Percentiles rank a stretch among this genome's conserved stretches.
phyloP scores from a whole-genome alignment of 2,797 vertebrate species.

The Hapalemur alaotrensis region DNA sequence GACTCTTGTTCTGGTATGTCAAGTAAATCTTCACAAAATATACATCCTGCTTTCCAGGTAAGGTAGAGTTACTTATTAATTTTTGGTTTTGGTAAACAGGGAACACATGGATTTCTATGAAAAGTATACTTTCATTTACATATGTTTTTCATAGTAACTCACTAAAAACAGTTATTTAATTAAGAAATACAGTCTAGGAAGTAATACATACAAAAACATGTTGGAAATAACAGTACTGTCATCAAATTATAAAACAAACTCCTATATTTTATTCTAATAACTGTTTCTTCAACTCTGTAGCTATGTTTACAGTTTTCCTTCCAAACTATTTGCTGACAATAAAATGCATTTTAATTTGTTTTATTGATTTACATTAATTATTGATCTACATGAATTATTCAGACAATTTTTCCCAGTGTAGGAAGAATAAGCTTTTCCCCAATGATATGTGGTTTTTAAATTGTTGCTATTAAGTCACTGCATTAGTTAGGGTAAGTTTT shows the following conservation, averaged over 20 bases:
- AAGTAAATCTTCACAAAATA: slow-evolving; percentile 13
- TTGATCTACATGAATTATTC: slow-evolving; percentile 77
- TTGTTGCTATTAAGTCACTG: slow-evolving; percentile 53
- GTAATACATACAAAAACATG: background rate
- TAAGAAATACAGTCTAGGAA: slow-evolving; percentile 33
- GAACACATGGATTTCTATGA: background rate
- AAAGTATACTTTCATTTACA: background rate
- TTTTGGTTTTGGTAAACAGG: background rate
- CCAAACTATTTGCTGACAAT: slow-evolving; percentile 61
- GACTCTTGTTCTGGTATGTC: background rate
- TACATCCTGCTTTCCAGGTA: background rate
- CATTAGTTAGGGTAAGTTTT: slow-evolving; percentile 41
- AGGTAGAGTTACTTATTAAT: background rate
- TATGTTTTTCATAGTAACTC: background rate
- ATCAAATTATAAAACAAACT: background rate
- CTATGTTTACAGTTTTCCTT: slow-evolving; percentile 43
- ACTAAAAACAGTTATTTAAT: slow-evolving; percentile 35
- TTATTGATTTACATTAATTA: slow-evolving; percentile 77
- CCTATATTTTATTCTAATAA: slow-evolving; percentile 32
- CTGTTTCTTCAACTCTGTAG: slow-evolving; percentile 9
- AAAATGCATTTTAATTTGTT: slow-evolving; percentile 73
- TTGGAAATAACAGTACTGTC: slow-evolving; percentile 14
- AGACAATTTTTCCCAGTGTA: slow-evolving; percentile 64
- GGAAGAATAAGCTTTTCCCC: slow-evolving; percentile 60
- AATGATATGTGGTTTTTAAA: slow-evolving; percentile 65